Evolutionary conservation across 1,140 invertebrate species (phyloP).

Genomic region (Pentalonia nigronervosa): DNA sequence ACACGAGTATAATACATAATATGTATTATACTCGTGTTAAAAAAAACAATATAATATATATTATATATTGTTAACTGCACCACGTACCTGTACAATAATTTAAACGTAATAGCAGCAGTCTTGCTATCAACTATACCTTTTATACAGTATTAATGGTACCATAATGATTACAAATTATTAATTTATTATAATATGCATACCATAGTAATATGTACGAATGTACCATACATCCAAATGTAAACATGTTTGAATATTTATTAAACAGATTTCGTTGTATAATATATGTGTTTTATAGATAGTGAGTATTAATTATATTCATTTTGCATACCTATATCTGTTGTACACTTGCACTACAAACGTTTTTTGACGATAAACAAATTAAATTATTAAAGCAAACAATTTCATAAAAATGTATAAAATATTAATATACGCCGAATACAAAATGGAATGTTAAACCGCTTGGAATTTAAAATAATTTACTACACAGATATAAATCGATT

Average conservation of each 20-base stretch:
- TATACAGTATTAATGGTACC: too few relatives aligned
- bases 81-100: too few relatives aligned
- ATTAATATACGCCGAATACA: neutral
- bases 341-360: neutral
- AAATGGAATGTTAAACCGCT: neutral
- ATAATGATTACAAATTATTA: neutral
- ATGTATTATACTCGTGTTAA: too few relatives aligned
- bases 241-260: neutral
- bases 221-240: neutral
- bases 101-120: too few relatives aligned
- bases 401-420: neutral
- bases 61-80: too few relatives aligned
- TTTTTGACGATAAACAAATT: neutral
- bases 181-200: neutral
- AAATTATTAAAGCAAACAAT: neutral
- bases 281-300: neutral
- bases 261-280: neutral
- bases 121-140: too few relatives aligned
- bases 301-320: neutral
- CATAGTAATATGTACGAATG: neutral
- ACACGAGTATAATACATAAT: neutral
- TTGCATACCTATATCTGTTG: neutral
- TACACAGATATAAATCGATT: neutral
- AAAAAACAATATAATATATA: too few relatives aligned
- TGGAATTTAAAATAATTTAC: neutral